These are phyloP conservation scores for Xenentodon cancila DNA, from an alignment of 2,797 vertebrate genomes.

Conservation along the genomic window DNA sequence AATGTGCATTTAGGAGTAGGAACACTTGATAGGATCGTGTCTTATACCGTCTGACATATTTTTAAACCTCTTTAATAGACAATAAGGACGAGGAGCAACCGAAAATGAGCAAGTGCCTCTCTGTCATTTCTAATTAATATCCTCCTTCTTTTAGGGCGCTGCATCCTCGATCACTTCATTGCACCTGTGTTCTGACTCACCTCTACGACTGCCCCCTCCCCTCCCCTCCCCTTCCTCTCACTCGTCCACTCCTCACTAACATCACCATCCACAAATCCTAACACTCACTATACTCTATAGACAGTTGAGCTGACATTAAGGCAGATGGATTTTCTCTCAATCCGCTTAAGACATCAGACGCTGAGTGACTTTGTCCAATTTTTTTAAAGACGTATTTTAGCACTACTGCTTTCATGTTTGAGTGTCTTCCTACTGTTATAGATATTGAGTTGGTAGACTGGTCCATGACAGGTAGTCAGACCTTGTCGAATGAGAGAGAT, in stretches of 20 bases:
- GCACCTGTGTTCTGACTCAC: slow-evolving; percentile 50
- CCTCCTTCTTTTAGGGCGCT: slow-evolving; percentile 33
- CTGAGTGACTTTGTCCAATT: slow-evolving; percentile 76
- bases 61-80: slow-evolving; percentile 38
- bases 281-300: slow-evolving; percentile 58
- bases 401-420: slow-evolving; percentile 80
- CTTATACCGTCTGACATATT: slow-evolving; percentile 30
- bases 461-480: slow-evolving; percentile 58
- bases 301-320: slow-evolving; percentile 78
- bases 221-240: slow-evolving; percentile 47
- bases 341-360: slow-evolving; percentile 85
- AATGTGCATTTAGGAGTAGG: slow-evolving; percentile 1
- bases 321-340: slow-evolving; percentile 83
- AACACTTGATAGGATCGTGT: slow-evolving; percentile 29
- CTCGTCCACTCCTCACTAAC: slow-evolving; percentile 62
- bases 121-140: slow-evolving; percentile 66
- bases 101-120: slow-evolving; percentile 47
- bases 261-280: slow-evolving; percentile 61
- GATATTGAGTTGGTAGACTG: slow-evolving; percentile 69
- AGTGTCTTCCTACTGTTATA: slow-evolving; percentile 79
- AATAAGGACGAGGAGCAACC: slow-evolving; percentile 48
- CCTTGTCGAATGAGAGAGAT: slow-evolving; percentile 55
- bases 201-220: slow-evolving; percentile 18
- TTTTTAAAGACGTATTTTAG: slow-evolving; percentile 80
- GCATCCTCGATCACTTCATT: slow-evolving; percentile 40